These are phyloP conservation scores for Aradophagus sp. DNA, from an alignment of 1,140 invertebrate genomes.

Conservation along the genomic window DNA sequence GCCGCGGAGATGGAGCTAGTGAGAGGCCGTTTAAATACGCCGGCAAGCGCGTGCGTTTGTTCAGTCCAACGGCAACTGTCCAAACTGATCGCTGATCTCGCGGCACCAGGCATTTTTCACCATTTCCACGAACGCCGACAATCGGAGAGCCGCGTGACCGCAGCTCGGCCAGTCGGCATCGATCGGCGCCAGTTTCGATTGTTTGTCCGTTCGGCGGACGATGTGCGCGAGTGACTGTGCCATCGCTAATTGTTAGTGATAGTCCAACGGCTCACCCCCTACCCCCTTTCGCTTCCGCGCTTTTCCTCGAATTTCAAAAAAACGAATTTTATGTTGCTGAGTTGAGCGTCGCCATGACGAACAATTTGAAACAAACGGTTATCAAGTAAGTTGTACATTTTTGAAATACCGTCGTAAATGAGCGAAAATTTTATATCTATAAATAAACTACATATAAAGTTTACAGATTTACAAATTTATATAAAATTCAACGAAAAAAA, in stretches of 20 bases:
- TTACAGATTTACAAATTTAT: too few species aligned
- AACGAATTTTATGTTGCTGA: background rate
- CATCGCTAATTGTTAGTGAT: constrained; percentile 54
- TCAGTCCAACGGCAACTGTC: constrained; percentile 72
- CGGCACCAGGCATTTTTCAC: constrained; percentile 20
- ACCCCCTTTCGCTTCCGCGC: too few species aligned
- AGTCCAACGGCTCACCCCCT: constrained; percentile 6
- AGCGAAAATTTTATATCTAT: too few species aligned
- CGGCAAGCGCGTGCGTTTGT: constrained; percentile 70
- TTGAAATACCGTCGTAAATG: too few species aligned
- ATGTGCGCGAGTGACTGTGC: constrained; percentile 53
- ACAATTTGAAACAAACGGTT: constrained; percentile 73
- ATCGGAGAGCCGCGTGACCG: too few species aligned
- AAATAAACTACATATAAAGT: too few species aligned
- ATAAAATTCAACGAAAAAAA: too few species aligned
- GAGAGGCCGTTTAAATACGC: constrained; percentile 71
- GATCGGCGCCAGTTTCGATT: constrained; percentile 6
- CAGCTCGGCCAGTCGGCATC: background rate
- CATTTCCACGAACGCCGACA: constrained; percentile 4
- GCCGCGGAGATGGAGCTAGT: constrained; percentile 52
- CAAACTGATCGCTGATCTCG: constrained; percentile 67
- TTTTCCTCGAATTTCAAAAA: too few species aligned
- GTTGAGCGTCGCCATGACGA: constrained; percentile 65
- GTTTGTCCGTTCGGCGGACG: constrained; percentile 11
- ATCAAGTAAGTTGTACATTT: constrained; percentile 68